phyloP scores from a whole-genome alignment of 2,113 vertebrate species.

The Gasterosteus nipponicus region DNA sequence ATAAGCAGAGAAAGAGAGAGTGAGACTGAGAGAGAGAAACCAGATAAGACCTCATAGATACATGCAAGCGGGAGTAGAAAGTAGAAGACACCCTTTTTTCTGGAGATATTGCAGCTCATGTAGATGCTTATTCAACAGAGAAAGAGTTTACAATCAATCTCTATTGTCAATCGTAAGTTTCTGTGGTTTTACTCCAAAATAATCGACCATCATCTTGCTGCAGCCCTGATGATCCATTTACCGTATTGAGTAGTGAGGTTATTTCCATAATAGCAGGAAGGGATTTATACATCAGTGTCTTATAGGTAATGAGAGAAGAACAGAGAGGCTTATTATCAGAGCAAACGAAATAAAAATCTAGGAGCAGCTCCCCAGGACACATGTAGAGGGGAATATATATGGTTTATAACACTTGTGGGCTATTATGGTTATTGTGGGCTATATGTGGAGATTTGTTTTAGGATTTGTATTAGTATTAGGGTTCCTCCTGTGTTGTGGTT shows the following conservation, averaged over 20 bases:
- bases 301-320: slow-evolving; percentile 27
- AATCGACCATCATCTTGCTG: slow-evolving; percentile 10
- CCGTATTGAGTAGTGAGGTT: slow-evolving; percentile 15
- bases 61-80: slow-evolving; percentile 73
- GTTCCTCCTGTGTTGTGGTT: not conserved
- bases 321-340: slow-evolving; percentile 15
- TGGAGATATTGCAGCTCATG: slow-evolving; percentile 33
- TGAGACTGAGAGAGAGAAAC: slow-evolving; percentile 62
- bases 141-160: slow-evolving; percentile 18
- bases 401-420: slow-evolving; percentile 2
- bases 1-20: slow-evolving; percentile 71
- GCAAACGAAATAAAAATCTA: slow-evolving; percentile 35
- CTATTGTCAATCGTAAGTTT: slow-evolving; percentile 4
- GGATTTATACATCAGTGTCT: slow-evolving; percentile 30
- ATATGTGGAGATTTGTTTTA: not conserved
- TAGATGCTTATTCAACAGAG: slow-evolving; percentile 26
- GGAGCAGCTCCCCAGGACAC: slow-evolving; percentile 20
- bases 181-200: slow-evolving; percentile 29
- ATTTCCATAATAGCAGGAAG: slow-evolving; percentile 22
- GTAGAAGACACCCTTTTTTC: slow-evolving; percentile 47
- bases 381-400: not conserved
- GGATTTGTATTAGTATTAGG: not conserved
- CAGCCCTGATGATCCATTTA: slow-evolving; percentile 33
- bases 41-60: slow-evolving; percentile 69
- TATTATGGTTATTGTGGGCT: not conserved